These are phyloP conservation scores for Hycleus cichorii DNA, from an alignment of 1,140 invertebrate genomes.

Conservation along the genomic window DNA sequence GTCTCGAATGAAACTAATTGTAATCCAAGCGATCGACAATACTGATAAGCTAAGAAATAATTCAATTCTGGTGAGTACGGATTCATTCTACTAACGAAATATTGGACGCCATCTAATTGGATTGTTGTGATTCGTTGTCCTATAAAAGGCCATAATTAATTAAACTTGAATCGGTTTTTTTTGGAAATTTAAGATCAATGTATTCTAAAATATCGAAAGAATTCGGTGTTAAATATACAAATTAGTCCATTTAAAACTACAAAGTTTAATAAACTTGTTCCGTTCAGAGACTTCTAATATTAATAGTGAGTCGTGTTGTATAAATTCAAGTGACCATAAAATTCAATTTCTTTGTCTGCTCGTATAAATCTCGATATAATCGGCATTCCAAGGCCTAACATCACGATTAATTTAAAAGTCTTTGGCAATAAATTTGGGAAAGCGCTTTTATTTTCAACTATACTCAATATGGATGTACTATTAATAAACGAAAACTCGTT, in stretches of 20 bases:
- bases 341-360: too few species aligned
- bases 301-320: too few species aligned
- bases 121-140: slow-evolving; percentile 79
- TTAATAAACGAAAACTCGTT: neutral
- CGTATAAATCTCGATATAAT: neutral
- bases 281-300: too few species aligned
- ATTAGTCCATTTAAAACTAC: too few species aligned
- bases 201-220: too few species aligned
- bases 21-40: slow-evolving; percentile 76
- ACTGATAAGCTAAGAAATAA: slow-evolving; percentile 81
- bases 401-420: neutral
- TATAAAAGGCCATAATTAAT: slow-evolving; percentile 42
- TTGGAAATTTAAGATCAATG: neutral
- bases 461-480: neutral
- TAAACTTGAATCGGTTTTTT: neutral
- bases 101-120: slow-evolving; percentile 75
- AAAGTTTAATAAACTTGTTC: too few species aligned
- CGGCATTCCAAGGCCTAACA: neutral
- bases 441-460: neutral
- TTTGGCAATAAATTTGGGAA: neutral
- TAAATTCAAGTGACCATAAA: too few species aligned
- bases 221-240: too few species aligned
- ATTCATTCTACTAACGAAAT: slow-evolving; percentile 81
- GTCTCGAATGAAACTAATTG: slow-evolving; percentile 79
- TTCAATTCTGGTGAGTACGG: slow-evolving; percentile 80